Conservation (phyloP, 2,113 vertebrate species). For the Stomatorhinus ivindoensis region DNA sequence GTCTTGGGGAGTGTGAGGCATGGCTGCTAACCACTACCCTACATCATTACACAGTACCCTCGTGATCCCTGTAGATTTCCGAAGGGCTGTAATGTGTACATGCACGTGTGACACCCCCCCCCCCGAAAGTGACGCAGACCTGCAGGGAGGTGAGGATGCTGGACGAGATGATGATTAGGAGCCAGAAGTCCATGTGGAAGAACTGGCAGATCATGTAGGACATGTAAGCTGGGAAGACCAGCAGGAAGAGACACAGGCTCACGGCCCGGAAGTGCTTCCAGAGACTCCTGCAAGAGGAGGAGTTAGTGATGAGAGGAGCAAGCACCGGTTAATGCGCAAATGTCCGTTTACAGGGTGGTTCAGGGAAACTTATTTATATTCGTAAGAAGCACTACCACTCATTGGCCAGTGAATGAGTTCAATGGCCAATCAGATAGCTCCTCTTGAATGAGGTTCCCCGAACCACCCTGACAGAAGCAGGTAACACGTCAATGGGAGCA, state of each 20-base stretch:
- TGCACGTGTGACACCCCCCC: background rate
- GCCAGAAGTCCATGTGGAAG: constrained; percentile 99
- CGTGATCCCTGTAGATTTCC: background rate
- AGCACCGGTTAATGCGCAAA: background rate
- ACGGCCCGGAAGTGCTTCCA: constrained; percentile 98
- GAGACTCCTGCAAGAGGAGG: constrained; percentile 68
- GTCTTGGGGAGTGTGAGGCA: no score
- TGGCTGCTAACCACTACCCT: no score
- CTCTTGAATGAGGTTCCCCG: background rate
- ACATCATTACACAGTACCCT: background rate
- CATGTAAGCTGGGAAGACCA: constrained; percentile 95
- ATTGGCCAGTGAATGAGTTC: background rate
- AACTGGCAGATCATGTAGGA: constrained; percentile 98
- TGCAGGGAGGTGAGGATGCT: constrained; percentile 95
- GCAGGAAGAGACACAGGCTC: constrained; percentile 85
- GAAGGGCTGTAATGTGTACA: background rate
- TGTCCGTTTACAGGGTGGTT: background rate
- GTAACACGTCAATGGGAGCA: no score
- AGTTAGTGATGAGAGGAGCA: background rate
- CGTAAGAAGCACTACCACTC: background rate
- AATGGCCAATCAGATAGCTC: background rate
- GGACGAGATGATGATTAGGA: constrained; percentile 96
- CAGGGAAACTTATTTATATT: background rate
- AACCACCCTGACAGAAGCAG: background rate
- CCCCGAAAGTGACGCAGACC: constrained; percentile 56